These are phyloP conservation scores for Bombus affinis DNA, from an alignment of 1,140 invertebrate species.

Conservation along the genomic window DNA sequence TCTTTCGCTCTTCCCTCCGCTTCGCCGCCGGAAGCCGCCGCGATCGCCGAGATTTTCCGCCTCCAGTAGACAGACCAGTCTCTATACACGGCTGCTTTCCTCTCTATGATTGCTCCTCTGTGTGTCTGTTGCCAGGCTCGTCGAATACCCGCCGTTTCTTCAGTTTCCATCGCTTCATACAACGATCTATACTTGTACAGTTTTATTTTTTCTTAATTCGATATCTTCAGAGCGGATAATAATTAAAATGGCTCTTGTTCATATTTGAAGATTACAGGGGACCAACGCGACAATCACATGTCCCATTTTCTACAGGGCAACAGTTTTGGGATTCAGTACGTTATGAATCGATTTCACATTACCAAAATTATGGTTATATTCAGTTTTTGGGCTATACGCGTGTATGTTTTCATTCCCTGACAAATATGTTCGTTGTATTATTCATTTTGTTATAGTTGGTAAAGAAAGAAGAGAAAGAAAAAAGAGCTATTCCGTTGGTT, in stretches of 20 bases:
- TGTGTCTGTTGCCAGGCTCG: neutral
- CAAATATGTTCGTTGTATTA: too few relatives aligned
- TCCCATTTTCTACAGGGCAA: too few relatives aligned
- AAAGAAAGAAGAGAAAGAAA: too few relatives aligned
- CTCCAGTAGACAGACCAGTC: constrained; percentile 30
- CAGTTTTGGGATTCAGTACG: too few relatives aligned
- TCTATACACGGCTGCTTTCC: constrained; percentile 4
- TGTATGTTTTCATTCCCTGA: too few relatives aligned
- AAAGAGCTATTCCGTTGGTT: too few relatives aligned
- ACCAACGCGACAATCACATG: too few relatives aligned
- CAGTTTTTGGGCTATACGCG: too few relatives aligned
- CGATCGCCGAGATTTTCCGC: constrained; percentile 59
- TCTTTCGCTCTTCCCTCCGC: constrained; percentile 10
- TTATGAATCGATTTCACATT: too few relatives aligned
- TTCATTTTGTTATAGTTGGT: too few relatives aligned
- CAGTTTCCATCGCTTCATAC: neutral
- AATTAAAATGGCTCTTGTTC: neutral
- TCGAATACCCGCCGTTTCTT: neutral
- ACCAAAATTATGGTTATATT: too few relatives aligned
- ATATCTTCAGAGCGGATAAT: neutral
- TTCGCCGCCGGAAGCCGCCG: constrained; percentile 48
- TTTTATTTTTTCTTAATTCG: neutral
- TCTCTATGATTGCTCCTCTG: neutral
- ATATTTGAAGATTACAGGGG: too few relatives aligned
- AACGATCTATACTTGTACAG: neutral